Evolutionary conservation across 2,888 invertebrate species (phyloP).

Genomic region (Andrena bucephala): DNA sequence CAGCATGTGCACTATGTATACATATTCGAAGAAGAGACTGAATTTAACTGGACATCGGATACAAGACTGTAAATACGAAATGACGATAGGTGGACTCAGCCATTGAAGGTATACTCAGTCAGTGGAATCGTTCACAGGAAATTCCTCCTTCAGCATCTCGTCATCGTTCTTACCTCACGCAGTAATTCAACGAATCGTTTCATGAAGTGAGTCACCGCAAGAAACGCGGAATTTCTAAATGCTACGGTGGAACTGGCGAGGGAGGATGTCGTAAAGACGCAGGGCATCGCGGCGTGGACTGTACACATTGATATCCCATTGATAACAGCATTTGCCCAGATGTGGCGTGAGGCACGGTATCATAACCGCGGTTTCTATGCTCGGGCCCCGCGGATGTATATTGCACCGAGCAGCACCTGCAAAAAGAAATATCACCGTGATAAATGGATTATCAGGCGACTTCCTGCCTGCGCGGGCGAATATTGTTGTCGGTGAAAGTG

Average conservation of each 20-base stretch:
- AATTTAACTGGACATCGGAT: too few species aligned
- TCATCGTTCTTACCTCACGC: neutral
- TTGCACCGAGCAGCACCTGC: constrained; percentile 64
- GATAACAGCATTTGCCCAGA: constrained; percentile 73
- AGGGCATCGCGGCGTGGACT: constrained; percentile 34
- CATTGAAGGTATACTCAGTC: neutral
- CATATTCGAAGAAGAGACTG: neutral
- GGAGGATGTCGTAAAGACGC: constrained; percentile 26
- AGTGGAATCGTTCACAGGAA: neutral
- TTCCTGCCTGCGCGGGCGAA: constrained; percentile 67
- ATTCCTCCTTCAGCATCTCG: neutral
- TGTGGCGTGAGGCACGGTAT: constrained; percentile 60
- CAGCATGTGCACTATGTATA: neutral
- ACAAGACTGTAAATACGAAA: too few species aligned
- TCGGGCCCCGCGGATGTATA: constrained; percentile 45
- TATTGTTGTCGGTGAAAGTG: constrained; percentile 49
- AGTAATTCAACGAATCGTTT: constrained; percentile 1
- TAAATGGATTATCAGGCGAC: constrained; percentile 73
- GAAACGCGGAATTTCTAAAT: neutral
- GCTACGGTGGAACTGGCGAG: neutral
- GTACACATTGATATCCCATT: constrained; percentile 65
- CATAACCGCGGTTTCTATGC: constrained; percentile 43
- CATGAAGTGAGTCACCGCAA: neutral
- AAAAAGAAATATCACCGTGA: constrained; percentile 72
- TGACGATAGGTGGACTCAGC: neutral